Evolutionary conservation across 2,888 invertebrate genomes (phyloP), one percentile per base, ranked within the genome.

Genomic region (Leptura quadrifasciata): DNA sequence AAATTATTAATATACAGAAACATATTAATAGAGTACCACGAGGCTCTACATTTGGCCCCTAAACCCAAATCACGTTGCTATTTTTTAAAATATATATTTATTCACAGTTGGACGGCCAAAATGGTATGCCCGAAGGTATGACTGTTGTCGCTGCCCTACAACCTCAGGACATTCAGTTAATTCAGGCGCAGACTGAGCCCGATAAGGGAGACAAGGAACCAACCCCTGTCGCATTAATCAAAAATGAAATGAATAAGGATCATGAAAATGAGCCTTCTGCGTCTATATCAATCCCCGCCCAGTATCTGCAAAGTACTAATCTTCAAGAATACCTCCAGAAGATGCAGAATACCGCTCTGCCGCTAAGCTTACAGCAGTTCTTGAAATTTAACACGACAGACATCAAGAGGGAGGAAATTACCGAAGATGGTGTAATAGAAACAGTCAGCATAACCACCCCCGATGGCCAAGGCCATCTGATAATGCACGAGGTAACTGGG

Each of bases 141-240:
- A 94, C 94, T 68, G 92, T 94, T 27, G 91, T 94, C 21, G 92
- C 94, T 0, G 92, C 94, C 10, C 87, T 94, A 72, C 91, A 91
- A 84, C 94, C 94, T 0, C 94, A 94, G 82, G 94, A 95, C 82
- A 91, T 95, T 86, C 94, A 94, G 84, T 85, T 94, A 21, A 89
- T 93, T 76, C 89, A 89, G 79, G 84, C 87, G 47, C 88, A 88
- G 78, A 82, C 86, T 10, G 87, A 87, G n/a, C 82, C 83, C 74
- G 86, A 78, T 60, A 84, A 86, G 81, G 78, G 82, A 76, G 82
- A 84, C 31, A 87, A 89, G 2, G 90, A 91, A 67, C 89, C 88
- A 15, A 89, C 90, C 3, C 91, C 91, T 0, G 90, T 91, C 0
- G 90, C 91, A 1, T 84, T 91, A 47, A 90, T 91, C 21, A 91